phyloP scores from a whole-genome alignment of 2,113 vertebrate genomes.

The Promerops cafer region DNA sequence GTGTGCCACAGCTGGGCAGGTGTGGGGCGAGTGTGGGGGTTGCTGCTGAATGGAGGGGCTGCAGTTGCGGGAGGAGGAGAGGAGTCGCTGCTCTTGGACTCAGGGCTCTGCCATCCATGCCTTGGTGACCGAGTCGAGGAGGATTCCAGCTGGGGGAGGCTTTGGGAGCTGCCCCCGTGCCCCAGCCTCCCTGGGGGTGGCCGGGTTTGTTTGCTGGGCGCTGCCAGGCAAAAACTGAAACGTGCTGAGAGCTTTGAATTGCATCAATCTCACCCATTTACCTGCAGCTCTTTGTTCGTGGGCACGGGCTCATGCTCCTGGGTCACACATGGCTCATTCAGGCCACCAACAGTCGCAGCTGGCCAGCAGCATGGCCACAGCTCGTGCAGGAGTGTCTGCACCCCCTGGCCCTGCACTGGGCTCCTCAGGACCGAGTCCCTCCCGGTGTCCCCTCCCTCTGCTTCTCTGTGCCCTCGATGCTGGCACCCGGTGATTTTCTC shows the following conservation, averaged over 20 bases:
- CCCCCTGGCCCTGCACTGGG: background rate
- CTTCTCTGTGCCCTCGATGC: fast-evolving
- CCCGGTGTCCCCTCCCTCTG: background rate
- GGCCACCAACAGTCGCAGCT: background rate
- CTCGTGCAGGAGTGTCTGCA: background rate
- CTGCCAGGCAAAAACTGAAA: background rate
- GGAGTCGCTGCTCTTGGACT: background rate
- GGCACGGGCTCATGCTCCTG: background rate
- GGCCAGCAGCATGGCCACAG: background rate
- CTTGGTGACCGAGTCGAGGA: fast-evolving
- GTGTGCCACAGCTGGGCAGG: background rate
- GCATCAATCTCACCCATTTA: background rate
- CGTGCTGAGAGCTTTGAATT: background rate
- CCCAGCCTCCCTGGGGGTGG: background rate
- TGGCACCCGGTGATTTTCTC: background rate
- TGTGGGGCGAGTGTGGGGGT: fast-evolving
- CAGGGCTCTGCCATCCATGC: background rate
- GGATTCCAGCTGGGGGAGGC: background rate
- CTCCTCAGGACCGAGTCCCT: background rate
- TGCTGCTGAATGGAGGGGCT: background rate
- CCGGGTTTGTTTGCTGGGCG: background rate
- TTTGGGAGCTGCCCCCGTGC: background rate
- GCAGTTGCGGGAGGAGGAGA: background rate
- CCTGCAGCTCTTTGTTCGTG: constrained; percentile 18
- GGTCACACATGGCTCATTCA: background rate